Evolutionary conservation across 2,113 vertebrate species (phyloP), one percentile per base, ranked within the genome.

Genomic region (Pituophis catenifer): DNA sequence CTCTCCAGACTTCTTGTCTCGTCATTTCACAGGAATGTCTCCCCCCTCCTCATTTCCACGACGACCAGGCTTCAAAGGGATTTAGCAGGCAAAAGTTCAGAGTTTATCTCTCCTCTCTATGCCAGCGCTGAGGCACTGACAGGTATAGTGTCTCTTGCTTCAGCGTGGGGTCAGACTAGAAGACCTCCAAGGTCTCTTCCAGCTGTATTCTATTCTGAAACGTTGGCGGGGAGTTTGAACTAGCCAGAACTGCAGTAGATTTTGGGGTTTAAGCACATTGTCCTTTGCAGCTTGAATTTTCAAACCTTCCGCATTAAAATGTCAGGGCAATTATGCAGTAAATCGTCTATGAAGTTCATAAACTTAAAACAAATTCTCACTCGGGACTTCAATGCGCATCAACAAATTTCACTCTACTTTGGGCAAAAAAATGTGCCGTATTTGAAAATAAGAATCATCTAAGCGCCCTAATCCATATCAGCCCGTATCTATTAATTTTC

Each of bases 401-500:
- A 89, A 58, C 21, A 24, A 94, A 8, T 94, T 92, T 21, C 89
- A 90, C 55, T 58, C 89, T 89, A 95, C 57, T 54, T 94, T 92
- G 89, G 92, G 90, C 90, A 44, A 44, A 44, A 44, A 95, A 19
- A 10, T 92, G 55, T 85, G 85, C 65, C 2, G 8, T 0, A 9
- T 90, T 86, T 95, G 55, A 17, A 93, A 48, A 93, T 5, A 12
- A 19, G 38, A 53, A 93, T 86, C 38, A 0, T 92, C 95, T 65
- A 23, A 90, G 86, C 94, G 87, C 75, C 29, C 1, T 94, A 94
- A 93, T 24, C 62, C 13, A 59, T 93, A 89, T 88, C 0, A 1
- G 93, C 90, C n/a, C 59, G 58, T 88, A 94, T 92, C 24, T 93
- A 93, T 93, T 94, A 2, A 44, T 2, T 85, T 94, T 94, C 93